A percentile compares a stretch with the other conserved stretches of the same genome.
Evolutionary conservation across 2,113 vertebrate genomes (phyloP).

Genomic region (Gulo gulo): DNA sequence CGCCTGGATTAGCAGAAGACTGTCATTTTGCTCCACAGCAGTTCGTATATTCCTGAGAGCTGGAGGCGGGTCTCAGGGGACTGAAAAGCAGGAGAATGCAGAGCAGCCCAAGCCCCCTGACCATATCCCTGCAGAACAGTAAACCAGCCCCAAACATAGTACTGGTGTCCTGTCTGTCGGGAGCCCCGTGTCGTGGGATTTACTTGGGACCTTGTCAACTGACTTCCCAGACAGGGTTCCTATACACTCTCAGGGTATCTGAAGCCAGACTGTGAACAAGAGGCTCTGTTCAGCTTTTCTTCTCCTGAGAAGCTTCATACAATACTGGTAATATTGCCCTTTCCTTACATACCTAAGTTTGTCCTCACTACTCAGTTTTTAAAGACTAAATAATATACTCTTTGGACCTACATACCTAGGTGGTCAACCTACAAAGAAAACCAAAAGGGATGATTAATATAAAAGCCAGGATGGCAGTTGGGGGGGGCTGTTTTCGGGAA

Average conservation of each 20-base stretch:
- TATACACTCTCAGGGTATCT: background rate
- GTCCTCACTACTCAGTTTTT: background rate
- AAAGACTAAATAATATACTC: conserved; percentile 24
- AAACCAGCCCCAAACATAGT: background rate
- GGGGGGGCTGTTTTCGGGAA: background rate
- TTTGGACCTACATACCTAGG: background rate
- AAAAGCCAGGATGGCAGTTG: background rate
- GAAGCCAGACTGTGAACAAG: background rate
- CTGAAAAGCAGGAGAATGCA: background rate
- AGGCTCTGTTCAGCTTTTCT: background rate
- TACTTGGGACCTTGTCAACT: background rate
- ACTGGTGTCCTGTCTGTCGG: background rate
- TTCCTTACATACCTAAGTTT: conserved; percentile 31
- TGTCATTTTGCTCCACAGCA: background rate
- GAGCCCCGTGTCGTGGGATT: background rate
- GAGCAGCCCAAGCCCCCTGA: background rate
- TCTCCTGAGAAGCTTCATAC: background rate
- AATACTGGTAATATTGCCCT: background rate
- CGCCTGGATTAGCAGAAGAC: background rate
- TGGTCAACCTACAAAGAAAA: conserved; percentile 11
- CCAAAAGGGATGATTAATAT: background rate
- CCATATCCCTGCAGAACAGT: background rate
- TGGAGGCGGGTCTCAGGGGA: background rate
- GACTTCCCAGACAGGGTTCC: background rate
- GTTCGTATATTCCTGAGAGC: background rate